Evolutionary conservation across 2,888 invertebrate genomes (phyloP), one percentile per base, ranked within the genome.

Genomic region (Leistus spinibarbis): DNA sequence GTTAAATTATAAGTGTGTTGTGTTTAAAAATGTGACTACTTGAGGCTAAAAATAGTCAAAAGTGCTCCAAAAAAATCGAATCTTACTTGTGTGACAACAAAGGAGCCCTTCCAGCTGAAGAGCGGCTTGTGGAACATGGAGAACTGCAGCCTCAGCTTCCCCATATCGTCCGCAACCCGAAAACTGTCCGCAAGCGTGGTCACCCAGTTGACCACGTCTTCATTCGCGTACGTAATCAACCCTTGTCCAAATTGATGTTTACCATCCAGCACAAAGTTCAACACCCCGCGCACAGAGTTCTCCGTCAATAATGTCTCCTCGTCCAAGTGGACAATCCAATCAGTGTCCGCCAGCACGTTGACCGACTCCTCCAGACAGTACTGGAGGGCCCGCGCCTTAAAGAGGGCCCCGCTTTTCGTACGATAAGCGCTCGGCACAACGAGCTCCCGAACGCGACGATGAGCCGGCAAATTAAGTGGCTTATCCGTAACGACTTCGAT

Each of bases 51-150:
- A 40, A 40, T 40, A 40, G n/a, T n/a, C n/a, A n/a, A n/a, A 2
- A 1, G 40, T 40, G 5, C 40, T 40, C 13, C n/a, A n/a, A 40
- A 40, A 24, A 40, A 40, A 40, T 40, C 40, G 13, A 40, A 10
- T 40, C 40, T 40, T 40, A 96, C 96, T 92, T 97, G 96, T 78
- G 97, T 97, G 9, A 98, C 97, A 78, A 98, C 98, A 86, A 95
- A 98, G 60, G 98, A 98, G 77, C 98, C 98, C 87, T 98, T 98
- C 97, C 98, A 98, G 85, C 97, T 97, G 86, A 98, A 97, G 73
- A 97, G 88, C 17, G 98, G 98, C 84, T 95, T 95, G 84, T 98
- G 97, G 85, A 98, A 97, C 85, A 95, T 88, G 81, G 93, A 93
- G 83, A 98, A 97, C 85, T 98, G 98, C 78, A 96, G 89, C 81